Percentiles rank a stretch among this genome's conserved stretches.
These are phyloP conservation scores for Myotis planiceps DNA, from an alignment of 2,797 vertebrate genomes.

Conservation along the genomic window DNA sequence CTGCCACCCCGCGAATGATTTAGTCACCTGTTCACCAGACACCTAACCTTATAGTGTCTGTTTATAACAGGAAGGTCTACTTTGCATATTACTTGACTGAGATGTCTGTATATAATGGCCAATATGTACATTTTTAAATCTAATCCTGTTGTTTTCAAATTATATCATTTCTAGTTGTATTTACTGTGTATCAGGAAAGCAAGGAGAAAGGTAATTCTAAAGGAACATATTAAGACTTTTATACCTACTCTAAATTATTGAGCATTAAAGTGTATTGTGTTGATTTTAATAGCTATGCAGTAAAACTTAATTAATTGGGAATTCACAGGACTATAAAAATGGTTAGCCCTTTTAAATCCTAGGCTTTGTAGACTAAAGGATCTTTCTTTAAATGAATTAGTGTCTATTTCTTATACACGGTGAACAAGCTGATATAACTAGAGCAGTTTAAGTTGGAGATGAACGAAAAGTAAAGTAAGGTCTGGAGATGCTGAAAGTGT, in stretches of 20 bases:
- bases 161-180: neutral
- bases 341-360: neutral
- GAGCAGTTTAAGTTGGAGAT: neutral
- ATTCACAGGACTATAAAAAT: constrained; percentile 44
- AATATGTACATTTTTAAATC: neutral
- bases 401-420: neutral
- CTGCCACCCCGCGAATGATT: neutral
- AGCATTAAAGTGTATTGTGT: constrained; percentile 27
- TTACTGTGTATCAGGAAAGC: neutral
- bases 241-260: constrained; percentile 20
- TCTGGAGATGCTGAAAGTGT: neutral
- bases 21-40: constrained; percentile 1
- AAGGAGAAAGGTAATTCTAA: constrained; percentile 10
- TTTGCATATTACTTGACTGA: neutral
- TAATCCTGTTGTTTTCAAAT: constrained; percentile 16
- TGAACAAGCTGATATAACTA: neutral
- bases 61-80: neutral
- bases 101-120: neutral
- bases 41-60: neutral
- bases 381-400: constrained; percentile 23
- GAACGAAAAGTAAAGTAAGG: neutral
- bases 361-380: constrained; percentile 8
- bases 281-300: constrained; percentile 41
- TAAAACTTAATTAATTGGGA: constrained; percentile 54
- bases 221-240: neutral